These are phyloP conservation scores for Rhogogaster chlorosoma DNA, from an alignment of 2,888 invertebrate species.

Conservation along the genomic window DNA sequence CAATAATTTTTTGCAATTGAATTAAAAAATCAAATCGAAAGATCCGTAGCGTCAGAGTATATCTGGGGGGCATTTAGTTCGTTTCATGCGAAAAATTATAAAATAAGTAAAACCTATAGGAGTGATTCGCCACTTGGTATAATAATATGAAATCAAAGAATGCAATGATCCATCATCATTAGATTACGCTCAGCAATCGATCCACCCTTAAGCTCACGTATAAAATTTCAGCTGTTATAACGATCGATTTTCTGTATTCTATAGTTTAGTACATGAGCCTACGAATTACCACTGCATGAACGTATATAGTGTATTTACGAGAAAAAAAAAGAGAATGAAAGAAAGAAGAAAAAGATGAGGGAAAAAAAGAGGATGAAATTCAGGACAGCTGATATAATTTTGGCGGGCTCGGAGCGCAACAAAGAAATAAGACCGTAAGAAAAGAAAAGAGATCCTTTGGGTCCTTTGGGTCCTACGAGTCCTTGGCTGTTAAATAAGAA, in stretches of 20 bases:
- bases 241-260: background rate
- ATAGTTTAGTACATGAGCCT: background rate
- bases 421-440: constrained; percentile 49
- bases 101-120: background rate
- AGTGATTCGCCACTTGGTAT: background rate
- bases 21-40: background rate
- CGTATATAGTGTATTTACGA: background rate
- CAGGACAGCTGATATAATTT: constrained; percentile 76
- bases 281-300: constrained; percentile 41
- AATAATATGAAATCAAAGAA: background rate
- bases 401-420: constrained; percentile 69
- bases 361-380: constrained; percentile 63
- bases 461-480: constrained; percentile 52
- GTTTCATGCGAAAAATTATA: background rate
- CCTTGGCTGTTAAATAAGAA: constrained; percentile 74
- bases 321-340: background rate
- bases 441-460: constrained; percentile 51
- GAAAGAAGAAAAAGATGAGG: constrained; percentile 18
- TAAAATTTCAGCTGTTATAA: constrained; percentile 34
- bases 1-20: background rate
- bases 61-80: background rate
- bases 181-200: constrained; percentile 27
- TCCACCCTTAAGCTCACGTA: background rate
- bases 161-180: constrained; percentile 40
- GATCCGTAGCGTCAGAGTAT: background rate